These are phyloP conservation scores for Sitta carolinensis DNA, from an alignment of 2,797 vertebrate species.

Conservation along the genomic window DNA sequence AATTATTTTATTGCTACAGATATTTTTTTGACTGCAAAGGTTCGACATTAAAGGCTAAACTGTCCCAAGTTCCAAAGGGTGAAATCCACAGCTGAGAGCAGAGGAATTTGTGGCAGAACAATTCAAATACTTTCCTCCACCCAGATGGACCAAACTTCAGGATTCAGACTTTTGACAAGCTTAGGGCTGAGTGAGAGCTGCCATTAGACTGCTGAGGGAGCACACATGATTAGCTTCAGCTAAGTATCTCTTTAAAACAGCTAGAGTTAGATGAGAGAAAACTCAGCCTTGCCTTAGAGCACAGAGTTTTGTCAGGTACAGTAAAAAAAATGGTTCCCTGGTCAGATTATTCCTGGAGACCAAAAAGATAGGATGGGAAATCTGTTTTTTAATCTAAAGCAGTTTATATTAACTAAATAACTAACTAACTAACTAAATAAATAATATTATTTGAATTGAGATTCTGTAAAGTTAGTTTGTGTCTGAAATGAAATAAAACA, in stretches of 20 bases:
- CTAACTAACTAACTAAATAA: neutral
- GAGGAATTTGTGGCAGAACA: neutral
- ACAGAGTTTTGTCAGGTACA: neutral
- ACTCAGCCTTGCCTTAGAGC: neutral
- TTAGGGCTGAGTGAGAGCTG: neutral
- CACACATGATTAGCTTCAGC: neutral
- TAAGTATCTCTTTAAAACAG: neutral
- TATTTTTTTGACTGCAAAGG: neutral
- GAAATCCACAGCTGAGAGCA: neutral
- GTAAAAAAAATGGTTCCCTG: neutral
- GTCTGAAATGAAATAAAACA: slow-evolving; percentile 40
- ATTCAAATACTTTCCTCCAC: neutral
- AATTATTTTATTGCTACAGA: neutral
- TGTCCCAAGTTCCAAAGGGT: accelerated
- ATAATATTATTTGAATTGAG: neutral
- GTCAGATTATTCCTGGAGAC: neutral
- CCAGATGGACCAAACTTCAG: neutral
- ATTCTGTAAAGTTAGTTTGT: slow-evolving; percentile 1
- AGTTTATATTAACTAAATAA: neutral
- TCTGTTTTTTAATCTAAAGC: neutral
- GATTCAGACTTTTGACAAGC: neutral
- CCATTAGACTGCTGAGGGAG: neutral
- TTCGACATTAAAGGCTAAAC: neutral
- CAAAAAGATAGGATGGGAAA: neutral
- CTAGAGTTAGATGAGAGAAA: neutral